Conservation (phyloP, 1,140 invertebrate genomes). For the Agrilus planipennis region DNA sequence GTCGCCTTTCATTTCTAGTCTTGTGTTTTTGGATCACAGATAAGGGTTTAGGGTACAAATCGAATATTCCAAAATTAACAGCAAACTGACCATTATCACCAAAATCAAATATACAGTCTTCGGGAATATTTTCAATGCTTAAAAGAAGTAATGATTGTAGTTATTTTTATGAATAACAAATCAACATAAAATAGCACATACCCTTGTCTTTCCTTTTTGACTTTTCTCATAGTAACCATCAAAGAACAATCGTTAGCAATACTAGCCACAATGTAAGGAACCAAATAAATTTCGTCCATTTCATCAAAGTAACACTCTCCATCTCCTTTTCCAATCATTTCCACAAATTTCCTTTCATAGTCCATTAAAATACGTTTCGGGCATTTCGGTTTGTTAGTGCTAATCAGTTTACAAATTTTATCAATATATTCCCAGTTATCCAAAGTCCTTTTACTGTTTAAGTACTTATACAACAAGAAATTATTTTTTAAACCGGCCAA, state of each 20-base stretch:
- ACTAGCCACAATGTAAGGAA: slow-evolving; percentile 25
- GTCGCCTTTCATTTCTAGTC: slow-evolving; percentile 15
- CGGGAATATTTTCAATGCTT: neutral
- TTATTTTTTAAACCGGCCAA: no score
- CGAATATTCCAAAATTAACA: slow-evolving; percentile 27
- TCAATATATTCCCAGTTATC: slow-evolving; percentile 17
- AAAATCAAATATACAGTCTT: slow-evolving; percentile 16
- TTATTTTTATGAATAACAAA: neutral
- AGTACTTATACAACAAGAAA: no score
- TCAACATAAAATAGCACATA: neutral
- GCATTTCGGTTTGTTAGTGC: neutral
- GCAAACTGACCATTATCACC: slow-evolving; percentile 18
- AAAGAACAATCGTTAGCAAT: slow-evolving; percentile 29
- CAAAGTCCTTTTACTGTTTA: slow-evolving; percentile 10
- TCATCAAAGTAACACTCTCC: slow-evolving; percentile 9
- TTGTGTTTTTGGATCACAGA: slow-evolving; percentile 24
- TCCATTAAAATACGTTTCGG: slow-evolving; percentile 5
- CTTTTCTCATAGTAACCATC: slow-evolving; percentile 25
- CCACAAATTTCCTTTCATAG: neutral
- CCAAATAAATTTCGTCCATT: slow-evolving; percentile 16
- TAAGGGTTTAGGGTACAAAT: slow-evolving; percentile 27
- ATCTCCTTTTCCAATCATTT: slow-evolving; percentile 6
- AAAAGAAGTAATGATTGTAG: neutral
- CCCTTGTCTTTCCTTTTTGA: slow-evolving; percentile 12
- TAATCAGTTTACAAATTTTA: no score